A percentile compares a stretch with the other conserved stretches of the same genome.
Evolutionary conservation across 2,888 invertebrate species (phyloP).

Genomic region (Diplolepis rosae): DNA sequence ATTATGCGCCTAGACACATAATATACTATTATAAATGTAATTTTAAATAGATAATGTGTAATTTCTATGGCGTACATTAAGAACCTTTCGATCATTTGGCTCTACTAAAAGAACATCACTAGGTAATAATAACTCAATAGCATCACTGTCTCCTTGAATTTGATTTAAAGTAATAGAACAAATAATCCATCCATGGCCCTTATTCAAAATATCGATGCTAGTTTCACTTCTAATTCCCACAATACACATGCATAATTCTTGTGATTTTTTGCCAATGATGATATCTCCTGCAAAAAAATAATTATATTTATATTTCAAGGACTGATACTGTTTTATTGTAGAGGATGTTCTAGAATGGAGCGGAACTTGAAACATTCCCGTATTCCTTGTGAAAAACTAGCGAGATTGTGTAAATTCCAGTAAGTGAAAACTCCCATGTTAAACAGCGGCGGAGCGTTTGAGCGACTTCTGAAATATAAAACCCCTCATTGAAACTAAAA

Average conservation of each 20-base stretch:
- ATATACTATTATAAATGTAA: neutral
- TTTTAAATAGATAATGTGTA: no score
- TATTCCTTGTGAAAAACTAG: no score
- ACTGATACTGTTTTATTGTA: no score
- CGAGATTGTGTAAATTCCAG: no score
- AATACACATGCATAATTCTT: constrained; percentile 65
- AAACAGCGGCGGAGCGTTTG: no score
- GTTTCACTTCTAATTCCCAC: constrained; percentile 62
- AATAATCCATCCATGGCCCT: constrained; percentile 65
- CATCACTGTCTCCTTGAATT: constrained; percentile 64
- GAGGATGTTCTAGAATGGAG: no score
- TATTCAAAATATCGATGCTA: constrained; percentile 65
- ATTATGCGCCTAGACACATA: no score
- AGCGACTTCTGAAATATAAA: no score
- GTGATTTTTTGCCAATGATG: constrained; percentile 60
- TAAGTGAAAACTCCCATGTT: no score
- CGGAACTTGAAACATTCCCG: no score
- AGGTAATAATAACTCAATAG: constrained; percentile 59
- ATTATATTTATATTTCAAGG: no score
- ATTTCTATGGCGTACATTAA: constrained; percentile 63
- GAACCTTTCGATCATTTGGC: constrained; percentile 59
- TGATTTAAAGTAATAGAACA: constrained; percentile 59
- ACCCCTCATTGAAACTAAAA: neutral
- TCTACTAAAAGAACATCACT: constrained; percentile 60
- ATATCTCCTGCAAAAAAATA: constrained; percentile 52